A percentile compares a stretch with the other conserved stretches of the same genome.
Conservation (phyloP, 2,797 vertebrate genomes). For the Siniperca obscura region DNA sequence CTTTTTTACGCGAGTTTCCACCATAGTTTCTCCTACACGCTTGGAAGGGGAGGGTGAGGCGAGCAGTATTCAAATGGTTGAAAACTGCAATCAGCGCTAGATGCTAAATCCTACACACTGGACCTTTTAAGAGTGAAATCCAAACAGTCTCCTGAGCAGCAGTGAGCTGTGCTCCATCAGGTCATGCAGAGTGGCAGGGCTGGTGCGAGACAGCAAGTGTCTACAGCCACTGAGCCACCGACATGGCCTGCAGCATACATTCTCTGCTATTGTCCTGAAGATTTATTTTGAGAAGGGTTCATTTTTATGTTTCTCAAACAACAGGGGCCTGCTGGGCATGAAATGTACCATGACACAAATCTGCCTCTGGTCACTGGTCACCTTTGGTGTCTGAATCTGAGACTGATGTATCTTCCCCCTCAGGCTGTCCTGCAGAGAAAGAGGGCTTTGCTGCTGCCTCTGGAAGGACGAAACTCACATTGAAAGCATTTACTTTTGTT, state of each 20-base stretch:
- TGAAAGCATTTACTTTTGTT: background rate
- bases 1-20: no score
- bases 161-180: constrained; percentile 7
- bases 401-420: constrained; percentile 27
- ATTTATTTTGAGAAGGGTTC: constrained; percentile 7
- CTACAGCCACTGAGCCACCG: background rate
- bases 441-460: background rate
- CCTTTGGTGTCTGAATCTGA: constrained; percentile 11
- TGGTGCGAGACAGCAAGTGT: background rate
- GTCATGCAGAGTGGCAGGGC: background rate
- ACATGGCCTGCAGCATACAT: background rate
- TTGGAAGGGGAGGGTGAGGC: no score
- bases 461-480: background rate
- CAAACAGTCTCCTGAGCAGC: background rate
- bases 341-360: constrained; percentile 10
- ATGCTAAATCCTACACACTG: no score
- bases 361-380: constrained; percentile 32
- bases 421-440: constrained; percentile 12
- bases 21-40: no score
- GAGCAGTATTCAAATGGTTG: no score
- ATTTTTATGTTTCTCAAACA: constrained; percentile 20
- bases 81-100: no score
- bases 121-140: background rate
- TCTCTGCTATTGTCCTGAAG: background rate
- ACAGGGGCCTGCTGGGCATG: constrained; percentile 10